Percentiles rank a stretch among this genome's conserved stretches.
Conservation (phyloP, 2,888 invertebrate species). For the Exocentrus adspersus region DNA sequence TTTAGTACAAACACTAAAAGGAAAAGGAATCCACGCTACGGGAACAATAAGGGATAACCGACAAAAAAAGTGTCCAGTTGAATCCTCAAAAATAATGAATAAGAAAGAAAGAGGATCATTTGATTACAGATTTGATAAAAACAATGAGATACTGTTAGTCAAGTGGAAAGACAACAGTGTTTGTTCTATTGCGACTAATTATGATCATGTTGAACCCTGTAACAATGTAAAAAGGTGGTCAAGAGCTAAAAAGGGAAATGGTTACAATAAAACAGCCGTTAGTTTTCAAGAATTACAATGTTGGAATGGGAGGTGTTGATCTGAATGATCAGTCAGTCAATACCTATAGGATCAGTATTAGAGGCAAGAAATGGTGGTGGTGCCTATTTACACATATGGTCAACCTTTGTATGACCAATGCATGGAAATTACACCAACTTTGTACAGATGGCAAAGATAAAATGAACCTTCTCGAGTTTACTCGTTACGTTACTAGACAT, state of each 20-base stretch:
- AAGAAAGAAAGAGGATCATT: slow-evolving; percentile 16
- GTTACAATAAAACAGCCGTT: slow-evolving; percentile 20
- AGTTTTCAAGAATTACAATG: slow-evolving; percentile 29
- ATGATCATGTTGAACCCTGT: slow-evolving; percentile 5
- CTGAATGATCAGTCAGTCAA: slow-evolving; percentile 17
- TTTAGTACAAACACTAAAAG: slow-evolving; percentile 22
- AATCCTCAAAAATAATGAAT: background rate
- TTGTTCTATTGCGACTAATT: slow-evolving; percentile 23
- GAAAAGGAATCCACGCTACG: slow-evolving; percentile 13
- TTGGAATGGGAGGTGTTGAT: slow-evolving; percentile 34
- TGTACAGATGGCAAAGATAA: background rate
- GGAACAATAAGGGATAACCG: slow-evolving; percentile 22
- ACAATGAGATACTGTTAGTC: slow-evolving; percentile 14
- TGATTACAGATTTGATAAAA: slow-evolving; percentile 14
- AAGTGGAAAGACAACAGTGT: slow-evolving; percentile 24
- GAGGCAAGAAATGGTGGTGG: slow-evolving; percentile 28
- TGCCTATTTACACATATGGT: slow-evolving; percentile 21
- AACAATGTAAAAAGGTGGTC: slow-evolving; percentile 14
- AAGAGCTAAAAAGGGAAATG: slow-evolving; percentile 2
- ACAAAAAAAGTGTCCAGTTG: slow-evolving; percentile 12
- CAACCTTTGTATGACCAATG: slow-evolving; percentile 13
- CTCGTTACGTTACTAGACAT: slow-evolving; percentile 3
- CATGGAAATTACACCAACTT: slow-evolving; percentile 15
- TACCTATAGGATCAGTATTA: slow-evolving; percentile 14
- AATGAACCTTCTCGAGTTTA: background rate